Percentiles rank a stretch among this genome's conserved stretches.
Evolutionary conservation across 2,113 vertebrate species (phyloP).

Genomic region (Tichodroma muraria): DNA sequence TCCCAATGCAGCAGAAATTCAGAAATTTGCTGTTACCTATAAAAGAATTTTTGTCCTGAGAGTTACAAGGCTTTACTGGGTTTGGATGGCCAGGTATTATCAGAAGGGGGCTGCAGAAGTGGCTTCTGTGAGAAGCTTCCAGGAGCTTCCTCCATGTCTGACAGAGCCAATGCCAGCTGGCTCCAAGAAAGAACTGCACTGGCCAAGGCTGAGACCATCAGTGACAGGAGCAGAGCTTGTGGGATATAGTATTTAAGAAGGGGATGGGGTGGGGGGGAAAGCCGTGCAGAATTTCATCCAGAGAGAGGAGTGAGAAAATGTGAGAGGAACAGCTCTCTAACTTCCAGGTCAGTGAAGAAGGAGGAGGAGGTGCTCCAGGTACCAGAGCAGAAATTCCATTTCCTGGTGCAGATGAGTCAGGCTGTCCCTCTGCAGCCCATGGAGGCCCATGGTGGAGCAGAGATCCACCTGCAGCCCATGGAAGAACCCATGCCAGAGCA

Average conservation of each 20-base stretch:
- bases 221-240: not conserved
- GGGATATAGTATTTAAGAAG: not conserved
- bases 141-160: not conserved
- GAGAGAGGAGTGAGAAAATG: not conserved
- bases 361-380: accelerated
- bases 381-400: not conserved
- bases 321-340: not conserved
- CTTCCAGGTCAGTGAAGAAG: not conserved
- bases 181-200: not conserved
- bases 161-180: not conserved
- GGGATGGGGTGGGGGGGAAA: accelerated
- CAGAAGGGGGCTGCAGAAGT: not conserved
- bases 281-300: not conserved
- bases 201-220: not conserved
- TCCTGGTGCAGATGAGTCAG: not conserved
- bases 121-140: not conserved
- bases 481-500: not conserved
- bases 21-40: not conserved
- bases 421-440: not conserved
- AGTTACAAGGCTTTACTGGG: not conserved
- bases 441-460: not conserved
- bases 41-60: not conserved
- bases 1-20: not conserved
- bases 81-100: not conserved
- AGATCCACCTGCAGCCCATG: no score